phyloP scores from a whole-genome alignment of 2,888 invertebrate species.

The Linnaemya tessellans region DNA sequence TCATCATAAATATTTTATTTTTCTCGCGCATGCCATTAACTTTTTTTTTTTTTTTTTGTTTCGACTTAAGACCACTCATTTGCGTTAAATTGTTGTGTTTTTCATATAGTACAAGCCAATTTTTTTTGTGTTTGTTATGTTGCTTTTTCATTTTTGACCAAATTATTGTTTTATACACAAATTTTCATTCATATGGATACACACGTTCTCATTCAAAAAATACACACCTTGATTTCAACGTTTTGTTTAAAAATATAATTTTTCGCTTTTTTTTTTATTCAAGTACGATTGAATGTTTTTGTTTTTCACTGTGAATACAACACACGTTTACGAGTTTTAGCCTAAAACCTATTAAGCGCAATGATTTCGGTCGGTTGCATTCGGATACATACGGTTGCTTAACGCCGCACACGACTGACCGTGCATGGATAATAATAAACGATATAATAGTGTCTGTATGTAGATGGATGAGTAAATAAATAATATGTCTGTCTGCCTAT shows the following conservation, averaged over 20 bases:
- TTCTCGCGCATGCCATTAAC: slow-evolving; percentile 69
- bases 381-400: slow-evolving; percentile 83
- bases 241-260: slow-evolving; percentile 53
- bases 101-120: slow-evolving; percentile 56
- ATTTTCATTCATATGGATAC: slow-evolving; percentile 70
- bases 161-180: slow-evolving; percentile 68
- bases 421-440: slow-evolving; percentile 79
- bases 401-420: slow-evolving; percentile 84
- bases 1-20: slow-evolving; percentile 63
- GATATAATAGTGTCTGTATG: slow-evolving; percentile 63
- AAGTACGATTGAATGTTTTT: slow-evolving; percentile 25
- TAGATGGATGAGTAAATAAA: slow-evolving; percentile 32
- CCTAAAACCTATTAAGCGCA: slow-evolving; percentile 74
- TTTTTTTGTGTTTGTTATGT: slow-evolving; percentile 29
- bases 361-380: slow-evolving; percentile 82
- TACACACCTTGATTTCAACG: slow-evolving; percentile 67
- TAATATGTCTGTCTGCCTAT: slow-evolving; percentile 35
- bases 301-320: slow-evolving; percentile 39
- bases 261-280: slow-evolving; percentile 37
- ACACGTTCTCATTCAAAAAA: slow-evolving; percentile 61
- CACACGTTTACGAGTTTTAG: slow-evolving; percentile 69
- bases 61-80: slow-evolving; percentile 57
- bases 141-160: slow-evolving; percentile 62
- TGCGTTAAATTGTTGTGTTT: slow-evolving; percentile 70
- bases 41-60: slow-evolving; percentile 29